Evolutionary conservation across 2,113 vertebrate genomes (phyloP), one percentile per base, ranked within the genome.

Genomic region (Eupsittula cactorum): DNA sequence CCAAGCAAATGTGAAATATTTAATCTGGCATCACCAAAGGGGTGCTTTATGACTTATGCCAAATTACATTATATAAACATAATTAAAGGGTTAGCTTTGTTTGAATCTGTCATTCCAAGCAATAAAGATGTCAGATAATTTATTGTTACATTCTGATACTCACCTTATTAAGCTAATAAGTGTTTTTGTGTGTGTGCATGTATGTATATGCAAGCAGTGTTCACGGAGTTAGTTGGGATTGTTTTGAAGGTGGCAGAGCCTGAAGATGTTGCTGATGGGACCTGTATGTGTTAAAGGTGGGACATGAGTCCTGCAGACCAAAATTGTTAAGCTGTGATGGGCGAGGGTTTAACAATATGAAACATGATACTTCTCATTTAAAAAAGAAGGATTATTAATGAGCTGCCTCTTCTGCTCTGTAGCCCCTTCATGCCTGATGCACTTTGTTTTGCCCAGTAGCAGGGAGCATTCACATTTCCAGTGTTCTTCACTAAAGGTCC

Each of bases 111-210:
- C 96, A 96, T 97, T 92, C 86, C 94, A 50, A 91, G 95, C 89
- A 97, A 94, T 96, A 96, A 96, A 96, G 91, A 97, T 96, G 93
- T 97, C 96, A 96, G 93, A 95, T 96, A 96, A 96, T 89, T 96
- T 92, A 87, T 55, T 92, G 89, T 93, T 94, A 87, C 83, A 42
- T 92, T 96, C 92, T 96, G 95, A 89, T 92, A 82, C 91, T 93
- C 70, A 42, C 49, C 21, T 41, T 80, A 65, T 92, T 92, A 96
- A 95, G 88, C 74, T 94, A 89, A 49, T 94, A 96, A 94, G 81
- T 17, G 55, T 62, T 92, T 92, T 59, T 57, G 33, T 84, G 76
- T 69, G 92, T 79, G 83, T 47, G 47, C 64, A 13, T 21, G 68
- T 67, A 39, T 47, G 50, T 70, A 31, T 92, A 33, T 7, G 35